A percentile compares a stretch with the other conserved stretches of the same genome.
phyloP scores from a whole-genome alignment of 2,888 invertebrate genomes.

The Phytoseiulus persimilis region DNA sequence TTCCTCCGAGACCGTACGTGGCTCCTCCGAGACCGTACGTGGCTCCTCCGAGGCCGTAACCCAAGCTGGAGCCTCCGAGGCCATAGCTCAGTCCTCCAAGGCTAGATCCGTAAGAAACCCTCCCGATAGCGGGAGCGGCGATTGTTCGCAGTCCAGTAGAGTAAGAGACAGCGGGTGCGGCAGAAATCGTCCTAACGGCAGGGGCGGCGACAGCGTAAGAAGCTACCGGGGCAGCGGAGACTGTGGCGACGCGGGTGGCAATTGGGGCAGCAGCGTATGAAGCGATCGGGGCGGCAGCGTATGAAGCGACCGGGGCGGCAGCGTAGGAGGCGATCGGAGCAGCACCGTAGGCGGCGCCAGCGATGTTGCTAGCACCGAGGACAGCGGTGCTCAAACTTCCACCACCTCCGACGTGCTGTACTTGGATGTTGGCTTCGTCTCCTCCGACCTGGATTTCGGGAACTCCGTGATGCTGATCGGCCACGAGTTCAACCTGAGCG shows the following conservation, averaged over 20 bases:
- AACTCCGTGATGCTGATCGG: constrained; percentile 22
- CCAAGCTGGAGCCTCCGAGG: not conserved
- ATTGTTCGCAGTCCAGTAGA: not conserved
- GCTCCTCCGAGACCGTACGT: not conserved
- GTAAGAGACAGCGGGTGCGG: constrained; percentile 27
- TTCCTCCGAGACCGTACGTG: not conserved
- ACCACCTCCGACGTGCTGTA: constrained; percentile 27
- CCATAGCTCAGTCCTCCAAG: not conserved
- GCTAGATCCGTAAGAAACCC: constrained; percentile 10
- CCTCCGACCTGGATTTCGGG: constrained; percentile 26
- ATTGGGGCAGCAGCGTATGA: not conserved
- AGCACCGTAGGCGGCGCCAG: not conserved
- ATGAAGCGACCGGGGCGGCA: not conserved
- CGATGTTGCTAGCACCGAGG: not conserved
- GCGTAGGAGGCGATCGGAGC: not conserved
- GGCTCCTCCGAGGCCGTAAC: constrained; percentile 15
- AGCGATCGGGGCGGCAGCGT: constrained; percentile 9
- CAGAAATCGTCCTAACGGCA: not conserved
- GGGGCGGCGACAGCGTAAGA: not conserved
- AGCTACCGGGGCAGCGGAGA: not conserved
- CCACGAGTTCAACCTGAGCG: constrained; percentile 10
- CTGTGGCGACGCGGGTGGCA: not conserved
- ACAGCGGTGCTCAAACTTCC: not conserved
- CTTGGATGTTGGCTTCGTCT: constrained; percentile 23
- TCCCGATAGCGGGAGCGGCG: not conserved